A percentile compares a stretch with the other conserved stretches of the same genome.
Conservation (phyloP, 37 sponge, comb jelly and placozoan species). For the Hexactinellida sp. region DNA sequence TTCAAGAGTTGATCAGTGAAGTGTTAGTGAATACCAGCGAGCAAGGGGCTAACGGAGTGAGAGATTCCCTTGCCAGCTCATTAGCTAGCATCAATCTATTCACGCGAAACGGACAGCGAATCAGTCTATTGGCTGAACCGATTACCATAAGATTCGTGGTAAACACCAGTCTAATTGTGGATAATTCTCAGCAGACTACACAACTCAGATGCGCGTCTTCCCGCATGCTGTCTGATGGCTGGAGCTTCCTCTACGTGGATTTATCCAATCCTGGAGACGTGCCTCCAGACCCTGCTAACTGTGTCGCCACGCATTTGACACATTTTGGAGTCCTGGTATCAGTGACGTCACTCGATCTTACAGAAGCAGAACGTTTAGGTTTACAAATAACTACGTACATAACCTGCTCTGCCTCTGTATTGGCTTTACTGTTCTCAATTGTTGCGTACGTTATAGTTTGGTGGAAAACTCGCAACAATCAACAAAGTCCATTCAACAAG, state of each 20-base stretch:
- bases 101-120: background rate
- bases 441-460: background rate
- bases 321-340: background rate
- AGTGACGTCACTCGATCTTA: background rate
- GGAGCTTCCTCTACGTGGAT: background rate
- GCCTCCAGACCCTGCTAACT: background rate
- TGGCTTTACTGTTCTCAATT: background rate
- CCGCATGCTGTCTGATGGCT: background rate
- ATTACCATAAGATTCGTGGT: background rate
- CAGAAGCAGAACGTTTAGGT: background rate
- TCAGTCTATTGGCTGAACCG: background rate
- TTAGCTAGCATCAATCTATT: constrained; percentile 15
- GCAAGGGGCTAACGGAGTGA: background rate
- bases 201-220: background rate
- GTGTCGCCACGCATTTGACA: background rate
- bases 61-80: background rate
- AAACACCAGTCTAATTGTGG: background rate
- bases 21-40: background rate
- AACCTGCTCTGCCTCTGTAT: background rate
- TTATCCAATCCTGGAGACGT: background rate
- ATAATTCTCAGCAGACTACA: background rate
- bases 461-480: background rate
- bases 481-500: background rate
- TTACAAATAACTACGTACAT: background rate
- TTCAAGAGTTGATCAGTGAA: background rate